Evolutionary conservation across 2,888 invertebrate genomes (phyloP), one percentile per base, ranked within the genome.

Genomic region (Gasteruption jaculator): DNA sequence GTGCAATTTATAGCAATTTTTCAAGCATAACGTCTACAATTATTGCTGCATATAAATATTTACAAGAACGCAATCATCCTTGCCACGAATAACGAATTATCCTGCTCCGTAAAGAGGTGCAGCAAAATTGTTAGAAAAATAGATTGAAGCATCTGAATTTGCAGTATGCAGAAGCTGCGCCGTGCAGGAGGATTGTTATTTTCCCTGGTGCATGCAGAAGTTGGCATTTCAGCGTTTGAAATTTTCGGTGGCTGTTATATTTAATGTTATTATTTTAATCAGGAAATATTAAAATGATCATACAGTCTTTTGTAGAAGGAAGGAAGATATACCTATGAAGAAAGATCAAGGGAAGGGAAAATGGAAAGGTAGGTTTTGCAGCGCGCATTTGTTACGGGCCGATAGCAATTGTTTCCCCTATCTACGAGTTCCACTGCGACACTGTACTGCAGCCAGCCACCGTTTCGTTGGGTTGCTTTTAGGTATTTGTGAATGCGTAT

Each of bases 401-500:
- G 62, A 63, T 63, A 63, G 63, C 58, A 57, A 67, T 66, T 64
- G 65, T 65, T 64, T 60, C 53, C 58, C 60, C 62, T 64, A 65
- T 67, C 65, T 64, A 52, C 53, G 48, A 60, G 58, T 62, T 65
- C 57, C 62, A 61, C 60, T 60, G 61, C 64, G 63, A 65, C 62
- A 60, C 54, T 60, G n/a, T n/a, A n/a, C n/a, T n/a, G 61, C 54
- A 50, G 53, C 53, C n/a, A n/a, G n/a, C 52, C 56, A 53, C 46
- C 52, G 52, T 56, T 55, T 48, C 44, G 39, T 50, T 48, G 55
- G 56, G 55, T 59, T 31, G 45, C 50, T 33, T 27, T 42, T 32
- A 32, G 35, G 52, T 59, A 48, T 51, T 46, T 49, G 58, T 52
- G 54, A 57, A 48, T 50, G 49, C 51, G 44, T 49, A 45, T 53